Conservation (phyloP, 2,113 vertebrate genomes). For the Lonchura striata region DNA sequence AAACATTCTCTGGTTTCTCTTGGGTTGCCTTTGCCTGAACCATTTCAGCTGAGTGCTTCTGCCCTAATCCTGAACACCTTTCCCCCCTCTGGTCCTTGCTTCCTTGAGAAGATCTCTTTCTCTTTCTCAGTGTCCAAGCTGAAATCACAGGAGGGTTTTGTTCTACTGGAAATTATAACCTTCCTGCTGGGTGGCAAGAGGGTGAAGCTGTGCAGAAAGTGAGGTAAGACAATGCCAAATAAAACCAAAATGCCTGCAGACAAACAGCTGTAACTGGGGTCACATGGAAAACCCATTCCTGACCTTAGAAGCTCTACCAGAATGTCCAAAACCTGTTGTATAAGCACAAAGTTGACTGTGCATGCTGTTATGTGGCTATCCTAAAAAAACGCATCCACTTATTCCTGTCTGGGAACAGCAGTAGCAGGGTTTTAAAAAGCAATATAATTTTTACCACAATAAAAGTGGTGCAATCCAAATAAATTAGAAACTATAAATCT, state of each 20-base stretch:
- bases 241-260: not conserved
- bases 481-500: not conserved
- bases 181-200: not conserved
- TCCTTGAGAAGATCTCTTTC: not conserved
- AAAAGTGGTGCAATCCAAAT: not conserved
- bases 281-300: not conserved
- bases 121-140: not conserved
- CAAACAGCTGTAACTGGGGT: accelerated
- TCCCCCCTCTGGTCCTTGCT: not conserved
- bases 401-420: not conserved
- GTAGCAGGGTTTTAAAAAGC: not conserved
- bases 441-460: not conserved
- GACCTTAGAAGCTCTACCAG: not conserved
- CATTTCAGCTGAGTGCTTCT: not conserved
- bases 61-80: not conserved
- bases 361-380: accelerated
- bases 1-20: not conserved
- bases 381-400: not conserved
- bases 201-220: not conserved
- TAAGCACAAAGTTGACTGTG: not conserved
- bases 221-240: not conserved
- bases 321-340: not conserved
- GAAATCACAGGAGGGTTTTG: not conserved
- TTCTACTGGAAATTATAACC: not conserved
- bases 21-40: not conserved